These are phyloP conservation scores for Echeneis naucrates DNA, from an alignment of 2,797 vertebrate genomes.

Conservation along the genomic window DNA sequence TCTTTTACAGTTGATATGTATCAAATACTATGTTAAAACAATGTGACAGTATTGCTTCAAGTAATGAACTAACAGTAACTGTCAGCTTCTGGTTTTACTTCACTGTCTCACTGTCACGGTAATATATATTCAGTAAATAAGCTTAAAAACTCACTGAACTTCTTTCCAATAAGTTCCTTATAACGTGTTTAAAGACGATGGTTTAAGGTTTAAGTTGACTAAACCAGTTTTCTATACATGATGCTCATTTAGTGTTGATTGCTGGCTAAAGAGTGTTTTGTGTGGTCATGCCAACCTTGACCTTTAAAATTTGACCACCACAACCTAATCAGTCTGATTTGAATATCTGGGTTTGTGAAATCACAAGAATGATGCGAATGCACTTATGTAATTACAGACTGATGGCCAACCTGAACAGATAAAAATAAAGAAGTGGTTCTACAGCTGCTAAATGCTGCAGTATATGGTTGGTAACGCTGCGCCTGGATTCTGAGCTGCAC, in stretches of 20 bases:
- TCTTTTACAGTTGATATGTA: neutral
- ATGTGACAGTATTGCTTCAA: neutral
- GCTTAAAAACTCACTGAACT: neutral
- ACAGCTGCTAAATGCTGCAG: neutral
- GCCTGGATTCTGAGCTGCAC: neutral
- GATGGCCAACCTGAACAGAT: too few relatives aligned
- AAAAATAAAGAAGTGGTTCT: too few relatives aligned
- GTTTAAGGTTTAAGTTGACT: too few relatives aligned
- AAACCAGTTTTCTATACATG: too few relatives aligned
- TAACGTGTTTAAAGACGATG: neutral
- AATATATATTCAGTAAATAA: neutral
- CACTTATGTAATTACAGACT: too few relatives aligned
- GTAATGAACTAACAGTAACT: neutral
- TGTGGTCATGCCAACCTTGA: too few relatives aligned
- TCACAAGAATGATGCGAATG: too few relatives aligned
- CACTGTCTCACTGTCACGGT: neutral
- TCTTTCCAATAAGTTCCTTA: neutral
- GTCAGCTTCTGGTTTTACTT: neutral
- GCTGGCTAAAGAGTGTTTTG: too few relatives aligned
- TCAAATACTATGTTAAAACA: neutral
- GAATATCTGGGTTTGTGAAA: too few relatives aligned
- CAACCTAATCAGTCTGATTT: too few relatives aligned
- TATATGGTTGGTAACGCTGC: neutral
- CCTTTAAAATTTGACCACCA: too few relatives aligned
- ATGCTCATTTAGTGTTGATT: too few relatives aligned